A percentile compares a stretch with the other conserved stretches of the same genome.
phyloP scores from a whole-genome alignment of 2,888 invertebrate genomes.

The Steromphala cineraria region DNA sequence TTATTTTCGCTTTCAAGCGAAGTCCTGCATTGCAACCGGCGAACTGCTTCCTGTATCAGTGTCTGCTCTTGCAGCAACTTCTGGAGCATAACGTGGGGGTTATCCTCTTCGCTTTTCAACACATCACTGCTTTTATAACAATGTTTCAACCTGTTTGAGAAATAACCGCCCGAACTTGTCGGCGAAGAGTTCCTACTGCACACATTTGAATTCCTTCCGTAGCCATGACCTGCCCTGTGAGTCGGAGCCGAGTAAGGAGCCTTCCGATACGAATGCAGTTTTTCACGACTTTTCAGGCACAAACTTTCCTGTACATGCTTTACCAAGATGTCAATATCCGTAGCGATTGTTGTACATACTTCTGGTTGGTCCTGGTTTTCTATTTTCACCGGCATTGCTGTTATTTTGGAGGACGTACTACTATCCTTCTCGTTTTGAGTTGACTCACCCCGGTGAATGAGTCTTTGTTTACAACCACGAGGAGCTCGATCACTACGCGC shows the following conservation, averaged over 20 bases:
- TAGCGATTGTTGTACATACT: not conserved
- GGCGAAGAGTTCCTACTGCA: not conserved
- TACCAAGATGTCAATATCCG: conserved; percentile 21
- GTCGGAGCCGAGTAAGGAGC: conserved; percentile 12
- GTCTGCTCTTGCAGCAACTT: conserved; percentile 22
- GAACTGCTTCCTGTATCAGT: conserved; percentile 24
- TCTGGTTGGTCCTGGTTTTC: not conserved
- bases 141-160: not conserved
- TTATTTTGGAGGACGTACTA: not conserved
- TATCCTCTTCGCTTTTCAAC: conserved; percentile 1
- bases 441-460: conserved; percentile 17
- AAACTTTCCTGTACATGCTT: conserved; percentile 23
- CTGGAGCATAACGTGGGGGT: conserved; percentile 18
- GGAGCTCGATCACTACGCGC: not conserved
- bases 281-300: conserved; percentile 22
- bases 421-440: not conserved
- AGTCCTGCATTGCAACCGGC: conserved; percentile 1
- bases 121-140: not conserved
- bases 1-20: conserved; percentile 8
- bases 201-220: not conserved
- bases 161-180: not conserved
- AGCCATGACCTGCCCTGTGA: not conserved
- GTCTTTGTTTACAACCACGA: conserved; percentile 22
- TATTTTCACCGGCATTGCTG: conserved; percentile 28
- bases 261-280: conserved; percentile 16